These are phyloP conservation scores for Mustela lutreola DNA, from an alignment of 2,113 vertebrate species.

Conservation along the genomic window DNA sequence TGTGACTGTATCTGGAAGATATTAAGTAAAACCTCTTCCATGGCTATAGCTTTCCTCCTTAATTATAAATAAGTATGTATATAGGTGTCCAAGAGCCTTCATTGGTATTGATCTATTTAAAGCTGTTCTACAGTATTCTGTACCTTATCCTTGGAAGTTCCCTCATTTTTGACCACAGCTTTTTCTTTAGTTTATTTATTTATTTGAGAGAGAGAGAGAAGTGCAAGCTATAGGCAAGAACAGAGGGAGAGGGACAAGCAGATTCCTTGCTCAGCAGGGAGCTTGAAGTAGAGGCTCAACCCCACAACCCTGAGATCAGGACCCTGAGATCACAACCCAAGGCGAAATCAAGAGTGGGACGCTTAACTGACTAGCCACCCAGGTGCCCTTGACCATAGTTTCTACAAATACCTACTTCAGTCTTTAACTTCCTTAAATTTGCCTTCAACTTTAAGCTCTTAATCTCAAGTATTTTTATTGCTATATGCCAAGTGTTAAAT, in stretches of 20 bases:
- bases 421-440: constrained; percentile 60
- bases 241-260: background rate
- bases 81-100: background rate
- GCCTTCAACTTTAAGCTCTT: constrained; percentile 40
- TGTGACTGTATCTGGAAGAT: background rate
- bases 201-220: background rate
- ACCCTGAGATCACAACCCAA: background rate
- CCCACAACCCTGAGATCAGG: background rate
- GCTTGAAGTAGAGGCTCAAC: background rate
- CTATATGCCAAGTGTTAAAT: background rate
- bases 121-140: constrained; percentile 11
- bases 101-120: background rate
- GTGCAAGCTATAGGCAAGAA: background rate
- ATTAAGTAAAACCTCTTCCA: background rate
- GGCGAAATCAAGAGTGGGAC: background rate
- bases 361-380: background rate
- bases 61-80: background rate
- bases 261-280: background rate
- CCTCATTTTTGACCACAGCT: background rate
- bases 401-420: background rate
- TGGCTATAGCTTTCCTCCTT: background rate
- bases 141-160: background rate
- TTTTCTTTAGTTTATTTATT: background rate
- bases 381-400: background rate
- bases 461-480: background rate